Percentiles rank a stretch among this genome's conserved stretches.
These are phyloP conservation scores for Halcyon badia DNA, from an alignment of 2,797 vertebrate genomes.

Conservation along the genomic window DNA sequence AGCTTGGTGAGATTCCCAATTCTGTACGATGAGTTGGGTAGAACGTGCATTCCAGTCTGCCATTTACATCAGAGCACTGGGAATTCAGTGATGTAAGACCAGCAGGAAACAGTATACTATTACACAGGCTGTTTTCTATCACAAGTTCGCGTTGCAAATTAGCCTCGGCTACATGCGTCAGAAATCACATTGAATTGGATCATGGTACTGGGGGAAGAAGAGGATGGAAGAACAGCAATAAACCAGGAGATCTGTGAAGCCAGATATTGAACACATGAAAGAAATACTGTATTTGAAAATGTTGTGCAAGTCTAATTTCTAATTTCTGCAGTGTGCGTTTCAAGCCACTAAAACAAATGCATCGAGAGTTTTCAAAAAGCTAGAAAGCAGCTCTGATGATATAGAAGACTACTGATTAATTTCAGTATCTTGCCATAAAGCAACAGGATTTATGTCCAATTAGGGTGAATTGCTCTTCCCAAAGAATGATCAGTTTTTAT, in stretches of 20 bases:
- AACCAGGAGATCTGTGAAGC: neutral
- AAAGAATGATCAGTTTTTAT: neutral
- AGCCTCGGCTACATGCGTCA: slow-evolving; percentile 4
- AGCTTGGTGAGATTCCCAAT: neutral
- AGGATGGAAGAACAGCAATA: neutral
- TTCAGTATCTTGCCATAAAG: neutral
- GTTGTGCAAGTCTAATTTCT: neutral
- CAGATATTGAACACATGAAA: neutral
- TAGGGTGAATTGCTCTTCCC: neutral
- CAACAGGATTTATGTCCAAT: neutral
- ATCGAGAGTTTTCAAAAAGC: neutral
- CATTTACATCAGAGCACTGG: slow-evolving; percentile 22
- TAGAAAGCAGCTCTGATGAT: neutral
- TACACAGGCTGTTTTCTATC: slow-evolving; percentile 39
- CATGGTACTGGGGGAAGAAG: neutral
- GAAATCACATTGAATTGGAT: neutral
- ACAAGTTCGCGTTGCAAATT: neutral
- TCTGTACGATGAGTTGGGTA: neutral
- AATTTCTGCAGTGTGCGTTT: neutral
- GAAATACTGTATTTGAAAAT: slow-evolving; percentile 9
- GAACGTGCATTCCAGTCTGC: slow-evolving; percentile 2
- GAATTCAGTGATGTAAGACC: slow-evolving; percentile 37
- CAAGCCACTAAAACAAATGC: neutral
- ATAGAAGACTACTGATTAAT: neutral
- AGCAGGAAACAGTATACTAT: neutral